Base-by-base conservation (phyloP, 2,888 invertebrate species). In the Meteorus cinctellus region DNA sequence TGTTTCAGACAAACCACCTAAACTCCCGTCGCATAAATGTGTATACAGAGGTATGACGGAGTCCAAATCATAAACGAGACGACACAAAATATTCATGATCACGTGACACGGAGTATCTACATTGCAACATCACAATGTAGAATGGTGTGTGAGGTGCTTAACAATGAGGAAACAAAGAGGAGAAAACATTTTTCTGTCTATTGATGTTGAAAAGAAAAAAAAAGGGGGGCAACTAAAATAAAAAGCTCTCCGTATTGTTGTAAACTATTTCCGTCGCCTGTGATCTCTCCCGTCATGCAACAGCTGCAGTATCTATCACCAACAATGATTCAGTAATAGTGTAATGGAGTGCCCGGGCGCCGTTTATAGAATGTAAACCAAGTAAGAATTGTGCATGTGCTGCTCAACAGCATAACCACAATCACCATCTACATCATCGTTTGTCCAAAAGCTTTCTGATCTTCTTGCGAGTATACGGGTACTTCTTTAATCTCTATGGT, bases 221-320 rank as follows among this genome's bases (percentile, higher is more conserved):
- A 31, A 10, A 72, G 29, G 24, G 24, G 24, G 24, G n/a, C 10
- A 24, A 24, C 27, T 29, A 29, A 69, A 34, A 55, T 27, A 45
- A 51, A 72, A 76, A 51, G 72, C 66, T 73, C 75, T 78, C 67
- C 79, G 86, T 86, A 87, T 88, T 88, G 86, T 88, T 87, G 84
- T 83, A 59, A 83, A 86, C 88, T 88, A 89, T 88, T 89, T 88
- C 82, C 81, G 86, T 86, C 84, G 79, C 84, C 81, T 86, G 85
- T 86, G 87, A 85, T 85, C 85, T 86, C 83, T 80, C 79, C 72
- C 36, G 55, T 68, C 59, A 72, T 59, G 84, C 84, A 86, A 84
- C 88, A 88, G 89, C 88, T 88, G 89, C 84, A 83, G 87, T 83
- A 87, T 87, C 87, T 86, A 88, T 89, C 86, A 86, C 85, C 84